Conservation (phyloP, 2,797 vertebrate genomes). For the Babyrousa celebensis region DNA sequence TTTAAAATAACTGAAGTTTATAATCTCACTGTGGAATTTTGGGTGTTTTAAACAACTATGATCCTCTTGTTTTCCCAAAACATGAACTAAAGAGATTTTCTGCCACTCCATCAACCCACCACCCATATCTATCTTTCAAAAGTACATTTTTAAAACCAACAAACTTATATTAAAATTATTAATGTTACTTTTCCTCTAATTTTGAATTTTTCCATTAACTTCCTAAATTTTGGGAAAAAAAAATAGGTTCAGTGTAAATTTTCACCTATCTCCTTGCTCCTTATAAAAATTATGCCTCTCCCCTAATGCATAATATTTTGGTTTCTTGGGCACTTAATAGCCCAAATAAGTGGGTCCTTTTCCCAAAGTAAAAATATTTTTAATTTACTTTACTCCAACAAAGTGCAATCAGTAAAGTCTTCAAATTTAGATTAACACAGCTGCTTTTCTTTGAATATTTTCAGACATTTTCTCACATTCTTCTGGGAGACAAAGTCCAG, state of each 20-base stretch:
- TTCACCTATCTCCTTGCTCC: not conserved
- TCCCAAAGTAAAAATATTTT: conserved; percentile 5
- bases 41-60: not conserved
- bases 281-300: conserved; percentile 24
- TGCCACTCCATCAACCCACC: not conserved
- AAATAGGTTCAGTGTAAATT: conserved; percentile 18
- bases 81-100: not conserved
- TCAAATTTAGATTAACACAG: conserved; percentile 61
- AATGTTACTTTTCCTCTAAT: not conserved
- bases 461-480: conserved; percentile 46
- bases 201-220: conserved; percentile 33
- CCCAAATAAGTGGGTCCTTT: not conserved
- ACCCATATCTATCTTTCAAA: not conserved
- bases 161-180: not conserved
- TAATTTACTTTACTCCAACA: conserved; percentile 55
- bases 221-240: conserved; percentile 15
- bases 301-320: not conserved
- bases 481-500: conserved; percentile 39
- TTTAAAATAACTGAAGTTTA: not conserved
- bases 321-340: conserved; percentile 22
- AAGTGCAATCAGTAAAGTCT: conserved; percentile 41
- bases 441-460: conserved; percentile 42
- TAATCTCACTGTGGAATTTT: not conserved
- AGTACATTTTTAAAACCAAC: not conserved
- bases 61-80: not conserved